Conservation (phyloP, 2,113 vertebrate species). For the Pterocles gutturalis region DNA sequence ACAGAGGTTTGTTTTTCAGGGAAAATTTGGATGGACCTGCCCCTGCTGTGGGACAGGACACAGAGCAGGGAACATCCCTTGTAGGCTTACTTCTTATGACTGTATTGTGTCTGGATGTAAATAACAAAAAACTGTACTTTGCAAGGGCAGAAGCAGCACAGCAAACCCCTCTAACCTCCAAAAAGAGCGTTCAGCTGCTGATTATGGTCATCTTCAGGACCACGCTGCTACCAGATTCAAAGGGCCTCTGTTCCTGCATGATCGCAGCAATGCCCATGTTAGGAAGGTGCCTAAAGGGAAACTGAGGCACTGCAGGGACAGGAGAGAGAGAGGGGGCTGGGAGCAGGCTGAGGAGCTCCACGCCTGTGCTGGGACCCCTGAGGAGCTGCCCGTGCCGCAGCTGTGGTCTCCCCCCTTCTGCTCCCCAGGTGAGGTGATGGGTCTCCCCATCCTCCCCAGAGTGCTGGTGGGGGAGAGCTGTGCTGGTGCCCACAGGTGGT, state of each 20-base stretch:
- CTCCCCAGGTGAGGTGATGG: not conserved
- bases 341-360: not conserved
- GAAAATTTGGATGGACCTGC: not conserved
- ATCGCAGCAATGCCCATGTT: rapidly evolving
- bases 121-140: not conserved
- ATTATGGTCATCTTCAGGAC: not conserved
- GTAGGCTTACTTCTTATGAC: not conserved
- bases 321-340: no score
- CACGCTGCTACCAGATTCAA: not conserved
- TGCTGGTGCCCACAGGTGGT: rapidly evolving
- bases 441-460: not conserved
- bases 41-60: not conserved
- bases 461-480: not conserved
- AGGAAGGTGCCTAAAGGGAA: not conserved
- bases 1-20: not conserved
- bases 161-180: not conserved
- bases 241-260: not conserved
- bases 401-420: rapidly evolving
- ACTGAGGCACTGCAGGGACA: not conserved
- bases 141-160: not conserved
- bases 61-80: not conserved
- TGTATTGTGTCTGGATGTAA: not conserved
- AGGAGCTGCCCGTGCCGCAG: not conserved
- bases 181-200: not conserved
- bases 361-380: not conserved